Evolutionary conservation across 2,113 vertebrate species (phyloP).

Genomic region (Cnemophilus loriae): DNA sequence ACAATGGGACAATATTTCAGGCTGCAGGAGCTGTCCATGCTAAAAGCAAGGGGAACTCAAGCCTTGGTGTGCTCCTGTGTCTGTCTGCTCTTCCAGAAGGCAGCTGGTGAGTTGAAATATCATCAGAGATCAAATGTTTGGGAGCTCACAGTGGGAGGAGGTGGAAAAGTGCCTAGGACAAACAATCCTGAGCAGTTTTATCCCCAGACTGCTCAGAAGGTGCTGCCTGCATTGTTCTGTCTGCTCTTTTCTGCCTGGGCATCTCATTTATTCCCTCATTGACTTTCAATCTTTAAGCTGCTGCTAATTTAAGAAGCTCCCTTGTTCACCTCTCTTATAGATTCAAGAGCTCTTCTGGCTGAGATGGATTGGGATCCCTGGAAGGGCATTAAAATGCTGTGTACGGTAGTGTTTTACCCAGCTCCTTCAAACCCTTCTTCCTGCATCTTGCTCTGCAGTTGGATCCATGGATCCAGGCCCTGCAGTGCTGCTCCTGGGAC

Average conservation of each 20-base stretch:
- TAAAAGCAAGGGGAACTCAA: neutral
- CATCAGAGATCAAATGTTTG: neutral
- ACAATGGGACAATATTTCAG: neutral
- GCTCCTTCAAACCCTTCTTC: neutral
- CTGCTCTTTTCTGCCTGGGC: neutral
- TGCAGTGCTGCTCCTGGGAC: neutral
- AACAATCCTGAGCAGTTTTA: neutral
- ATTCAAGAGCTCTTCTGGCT: neutral
- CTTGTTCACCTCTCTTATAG: neutral
- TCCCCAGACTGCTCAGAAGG: neutral
- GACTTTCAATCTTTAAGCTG: neutral
- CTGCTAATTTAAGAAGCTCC: constrained; percentile 10
- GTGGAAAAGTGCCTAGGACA: neutral
- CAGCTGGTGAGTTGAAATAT: neutral
- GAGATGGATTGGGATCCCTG: neutral
- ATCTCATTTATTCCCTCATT: neutral
- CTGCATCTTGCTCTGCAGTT: neutral
- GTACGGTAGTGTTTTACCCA: neutral
- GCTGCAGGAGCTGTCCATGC: neutral
- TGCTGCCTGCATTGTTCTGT: neutral
- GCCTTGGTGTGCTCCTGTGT: neutral
- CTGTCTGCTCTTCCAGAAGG: neutral
- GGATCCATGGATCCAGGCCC: neutral
- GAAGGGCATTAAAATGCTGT: neutral
- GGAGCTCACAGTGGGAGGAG: neutral